phyloP scores from a whole-genome alignment of 2,797 vertebrate genomes.

The Chelonia mydas region DNA sequence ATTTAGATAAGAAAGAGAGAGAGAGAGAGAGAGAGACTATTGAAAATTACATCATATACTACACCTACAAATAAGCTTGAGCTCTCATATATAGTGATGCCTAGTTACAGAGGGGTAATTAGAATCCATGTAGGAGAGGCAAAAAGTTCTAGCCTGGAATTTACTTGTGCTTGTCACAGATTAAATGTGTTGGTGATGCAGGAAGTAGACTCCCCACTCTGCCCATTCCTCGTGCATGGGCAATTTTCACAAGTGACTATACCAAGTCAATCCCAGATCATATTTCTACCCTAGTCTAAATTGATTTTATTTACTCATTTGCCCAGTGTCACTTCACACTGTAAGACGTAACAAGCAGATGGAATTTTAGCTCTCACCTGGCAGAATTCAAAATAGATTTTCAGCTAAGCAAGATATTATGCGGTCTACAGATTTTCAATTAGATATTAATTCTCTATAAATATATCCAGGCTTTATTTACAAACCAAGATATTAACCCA shows the following conservation, averaged over 20 bases:
- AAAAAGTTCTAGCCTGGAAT: background rate
- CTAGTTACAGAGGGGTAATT: background rate
- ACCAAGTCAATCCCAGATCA: background rate
- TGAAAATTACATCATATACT: background rate
- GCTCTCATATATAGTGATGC: background rate
- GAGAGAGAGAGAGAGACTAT: no score
- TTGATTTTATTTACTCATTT: background rate
- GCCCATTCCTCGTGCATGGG: background rate
- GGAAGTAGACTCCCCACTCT: background rate
- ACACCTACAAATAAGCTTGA: background rate
- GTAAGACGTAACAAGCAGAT: conserved; percentile 31
- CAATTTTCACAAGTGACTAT: background rate
- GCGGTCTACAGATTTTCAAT: background rate
- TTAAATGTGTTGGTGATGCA: background rate
- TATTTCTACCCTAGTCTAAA: fast-evolving
- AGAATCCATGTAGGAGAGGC: background rate
- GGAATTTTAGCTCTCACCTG: background rate
- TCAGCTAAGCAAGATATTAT: background rate
- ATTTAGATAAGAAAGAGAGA: no score
- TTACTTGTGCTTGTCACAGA: background rate
- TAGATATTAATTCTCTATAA: conserved; percentile 21
- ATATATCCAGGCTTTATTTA: conserved; percentile 5
- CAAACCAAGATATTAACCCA: background rate
- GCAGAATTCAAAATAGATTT: conserved; percentile 18
- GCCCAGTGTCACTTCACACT: background rate